Evolutionary conservation across 2,888 invertebrate species (phyloP), one percentile per base, ranked within the genome.

Genomic region (Teleogryllus oceanicus): DNA sequence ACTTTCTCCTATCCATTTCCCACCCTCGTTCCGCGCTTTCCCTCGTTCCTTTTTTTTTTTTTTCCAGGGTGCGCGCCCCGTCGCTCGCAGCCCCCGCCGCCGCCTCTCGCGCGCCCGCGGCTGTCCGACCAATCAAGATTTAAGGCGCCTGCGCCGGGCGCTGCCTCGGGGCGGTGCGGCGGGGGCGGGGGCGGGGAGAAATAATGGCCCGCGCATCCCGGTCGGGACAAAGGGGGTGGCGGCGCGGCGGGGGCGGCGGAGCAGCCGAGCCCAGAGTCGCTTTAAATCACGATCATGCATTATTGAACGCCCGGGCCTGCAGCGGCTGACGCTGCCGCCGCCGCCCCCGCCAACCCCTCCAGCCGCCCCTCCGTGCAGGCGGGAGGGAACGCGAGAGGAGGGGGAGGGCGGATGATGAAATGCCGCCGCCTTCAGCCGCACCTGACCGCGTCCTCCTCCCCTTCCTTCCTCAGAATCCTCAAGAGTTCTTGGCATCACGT

Each of bases 281-380:
- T 76, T 76, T 76, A 76, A 76, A 76, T 76, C 76, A 76, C 76
- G 37, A 76, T 76, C 76, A 76, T 76, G 76, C 76, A 76, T 76
- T 76, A 76, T 76, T 76, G 76, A 76, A 76, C 76, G 37, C 21
- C 37, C 16, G 76, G 76, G 76, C 16, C 24, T 24, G 76, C n/a
- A 16, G 24, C 21, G 24, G 76, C 37, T 74, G 76, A n/a, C 62
- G 62, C 62, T 5, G 62, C 62, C 13, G 62, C 37, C 62, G 62
- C 62, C 13, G 62, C 62, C 62, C 13, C 4, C n/a, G 37, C 37
- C 37, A 8, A 8, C 37, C 37, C 37, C 37, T 8, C 37, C 37
- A 37, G 37, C 37, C 37, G 2, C 37, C 37, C 37, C 37, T 37
- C 37, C 8, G 8, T 8, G 8, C 37, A 37, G 37, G 8, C 37